These are phyloP conservation scores for Solen grandis DNA, from an alignment of 1,140 invertebrate species.

Conservation along the genomic window DNA sequence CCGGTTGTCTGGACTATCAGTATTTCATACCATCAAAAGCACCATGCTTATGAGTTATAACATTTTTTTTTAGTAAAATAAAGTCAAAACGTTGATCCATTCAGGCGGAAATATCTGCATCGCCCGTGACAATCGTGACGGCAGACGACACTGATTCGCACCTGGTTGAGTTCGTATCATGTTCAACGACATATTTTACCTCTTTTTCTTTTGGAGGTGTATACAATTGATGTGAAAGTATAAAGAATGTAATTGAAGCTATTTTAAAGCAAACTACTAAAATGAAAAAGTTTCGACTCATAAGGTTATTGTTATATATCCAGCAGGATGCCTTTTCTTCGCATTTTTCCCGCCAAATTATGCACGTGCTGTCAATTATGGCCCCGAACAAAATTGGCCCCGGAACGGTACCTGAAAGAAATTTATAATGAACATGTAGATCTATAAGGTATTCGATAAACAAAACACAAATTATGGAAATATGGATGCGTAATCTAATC, in stretches of 20 bases:
- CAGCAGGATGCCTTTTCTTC: slow-evolving; percentile 76
- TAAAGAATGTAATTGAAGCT: slow-evolving; percentile 36
- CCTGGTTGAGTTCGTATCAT: background rate
- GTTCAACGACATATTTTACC: slow-evolving; percentile 1
- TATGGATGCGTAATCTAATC: too few species aligned
- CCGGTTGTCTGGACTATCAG: too few species aligned
- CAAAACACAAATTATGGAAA: too few species aligned
- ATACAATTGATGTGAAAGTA: slow-evolving; percentile 52
- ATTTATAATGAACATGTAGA: too few species aligned
- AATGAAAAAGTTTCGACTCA: slow-evolving; percentile 63
- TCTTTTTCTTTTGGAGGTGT: slow-evolving; percentile 51
- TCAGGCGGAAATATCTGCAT: too few species aligned
- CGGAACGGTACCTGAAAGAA: slow-evolving; percentile 74
- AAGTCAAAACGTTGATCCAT: too few species aligned
- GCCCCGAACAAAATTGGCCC: slow-evolving; percentile 77
- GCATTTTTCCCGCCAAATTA: slow-evolving; percentile 77
- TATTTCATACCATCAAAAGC: too few species aligned
- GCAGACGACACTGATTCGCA: background rate
- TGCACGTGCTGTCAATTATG: slow-evolving; percentile 76
- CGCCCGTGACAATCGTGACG: slow-evolving; percentile 17
- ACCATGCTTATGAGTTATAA: too few species aligned
- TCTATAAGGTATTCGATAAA: too few species aligned
- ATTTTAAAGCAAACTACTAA: slow-evolving; percentile 45
- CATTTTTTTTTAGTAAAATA: too few species aligned
- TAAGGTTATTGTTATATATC: slow-evolving; percentile 76